Percentiles rank a stretch among this genome's conserved stretches.
Conservation (phyloP, 2,888 invertebrate species). For the Scotopteryx bipunctaria region DNA sequence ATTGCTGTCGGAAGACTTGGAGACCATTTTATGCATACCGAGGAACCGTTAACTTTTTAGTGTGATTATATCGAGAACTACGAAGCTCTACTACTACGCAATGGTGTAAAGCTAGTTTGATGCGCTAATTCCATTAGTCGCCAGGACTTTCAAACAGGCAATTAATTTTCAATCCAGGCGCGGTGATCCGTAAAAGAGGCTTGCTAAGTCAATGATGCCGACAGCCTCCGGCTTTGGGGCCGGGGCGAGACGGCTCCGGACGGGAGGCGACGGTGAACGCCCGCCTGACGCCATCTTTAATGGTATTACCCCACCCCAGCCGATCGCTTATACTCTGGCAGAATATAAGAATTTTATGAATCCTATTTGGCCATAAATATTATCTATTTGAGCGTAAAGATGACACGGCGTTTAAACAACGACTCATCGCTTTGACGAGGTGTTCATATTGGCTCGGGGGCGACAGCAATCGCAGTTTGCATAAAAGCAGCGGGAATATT, state of each 20-base stretch:
- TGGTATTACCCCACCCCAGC: constrained; percentile 35
- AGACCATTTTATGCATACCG: constrained; percentile 7
- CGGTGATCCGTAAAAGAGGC: constrained; percentile 19
- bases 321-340: constrained; percentile 18
- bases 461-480: constrained; percentile 20
- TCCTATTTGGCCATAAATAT: constrained; percentile 13
- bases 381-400: constrained; percentile 10
- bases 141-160: constrained; percentile 3
- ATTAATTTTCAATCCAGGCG: constrained; percentile 20
- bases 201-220: constrained; percentile 17
- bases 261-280: constrained; percentile 39
- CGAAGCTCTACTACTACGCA: neutral
- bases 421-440: constrained; percentile 10
- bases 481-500: constrained; percentile 25
- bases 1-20: constrained; percentile 5
- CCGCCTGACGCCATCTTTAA: constrained; percentile 45
- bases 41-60: constrained; percentile 12
- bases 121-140: neutral
- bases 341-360: constrained; percentile 5
- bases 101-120: neutral
- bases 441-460: constrained; percentile 31
- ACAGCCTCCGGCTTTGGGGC: constrained; percentile 16
- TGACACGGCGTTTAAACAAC: constrained; percentile 4
- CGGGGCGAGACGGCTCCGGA: constrained; percentile 19
- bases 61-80: constrained; percentile 3